These are phyloP conservation scores for Melanotaenia maccullochi DNA, from an alignment of 2,797 vertebrate species.

Conservation along the genomic window DNA sequence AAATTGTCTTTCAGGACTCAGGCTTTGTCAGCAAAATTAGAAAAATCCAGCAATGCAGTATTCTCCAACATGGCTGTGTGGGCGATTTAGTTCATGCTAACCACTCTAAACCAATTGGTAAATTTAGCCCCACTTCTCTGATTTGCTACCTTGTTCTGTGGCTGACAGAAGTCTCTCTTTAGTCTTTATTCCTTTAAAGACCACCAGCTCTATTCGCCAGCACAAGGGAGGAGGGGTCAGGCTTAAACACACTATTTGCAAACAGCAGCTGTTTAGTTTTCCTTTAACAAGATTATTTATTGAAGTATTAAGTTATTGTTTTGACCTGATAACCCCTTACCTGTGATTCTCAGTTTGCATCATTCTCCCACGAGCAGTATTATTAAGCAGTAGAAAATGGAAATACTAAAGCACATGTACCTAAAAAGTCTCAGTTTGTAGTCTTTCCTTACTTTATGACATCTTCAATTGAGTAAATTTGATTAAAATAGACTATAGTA, in stretches of 20 bases:
- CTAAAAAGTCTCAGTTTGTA: background rate
- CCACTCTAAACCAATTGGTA: background rate
- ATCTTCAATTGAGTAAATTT: background rate
- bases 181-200: background rate
- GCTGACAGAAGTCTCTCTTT: background rate
- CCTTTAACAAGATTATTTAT: background rate
- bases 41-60: background rate
- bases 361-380: background rate
- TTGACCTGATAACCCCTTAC: background rate
- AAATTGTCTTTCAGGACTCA: background rate
- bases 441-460: background rate
- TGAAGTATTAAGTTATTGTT: background rate
- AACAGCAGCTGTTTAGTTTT: background rate
- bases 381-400: background rate
- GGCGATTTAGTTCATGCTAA: background rate
- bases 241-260: background rate
- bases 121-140: background rate
- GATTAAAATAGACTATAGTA: background rate
- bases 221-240: background rate
- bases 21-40: background rate
- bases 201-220: background rate
- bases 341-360: background rate
- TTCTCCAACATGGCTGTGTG: background rate
- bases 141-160: background rate
- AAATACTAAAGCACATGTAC: background rate